These are phyloP conservation scores for Caenorhabditis afra DNA, from an alignment of 2,888 invertebrate species.

Conservation along the genomic window DNA sequence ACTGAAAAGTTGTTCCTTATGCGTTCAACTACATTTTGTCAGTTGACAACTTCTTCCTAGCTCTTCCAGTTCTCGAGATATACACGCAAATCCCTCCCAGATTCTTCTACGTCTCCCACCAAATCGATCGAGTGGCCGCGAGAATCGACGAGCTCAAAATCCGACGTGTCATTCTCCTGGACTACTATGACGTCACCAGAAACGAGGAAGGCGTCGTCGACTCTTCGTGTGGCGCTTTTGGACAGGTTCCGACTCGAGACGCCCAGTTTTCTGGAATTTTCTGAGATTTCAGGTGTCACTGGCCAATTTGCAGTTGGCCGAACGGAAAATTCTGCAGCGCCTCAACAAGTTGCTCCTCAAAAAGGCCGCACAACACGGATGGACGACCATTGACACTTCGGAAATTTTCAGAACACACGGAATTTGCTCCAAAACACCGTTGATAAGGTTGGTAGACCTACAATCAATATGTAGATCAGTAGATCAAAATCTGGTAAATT, in stretches of 20 bases:
- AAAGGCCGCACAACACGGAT: slow-evolving; percentile 63
- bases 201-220: slow-evolving; percentile 74
- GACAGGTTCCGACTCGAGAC: slow-evolving; percentile 59
- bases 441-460: slow-evolving; percentile 65
- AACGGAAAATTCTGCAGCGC: slow-evolving; percentile 62
- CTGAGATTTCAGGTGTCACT: slow-evolving; percentile 53
- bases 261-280: slow-evolving; percentile 1
- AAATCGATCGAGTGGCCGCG: slow-evolving; percentile 66
- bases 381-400: slow-evolving; percentile 69
- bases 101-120: slow-evolving; percentile 68
- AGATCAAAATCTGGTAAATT: slow-evolving; percentile 2
- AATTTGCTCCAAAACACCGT: slow-evolving; percentile 69
- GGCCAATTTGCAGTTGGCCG: slow-evolving; percentile 65
- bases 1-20: no score
- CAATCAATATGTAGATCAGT: no score
- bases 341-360: slow-evolving; percentile 66
- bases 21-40: no score
- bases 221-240: slow-evolving; percentile 69
- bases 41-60: no score
- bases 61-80: no score
- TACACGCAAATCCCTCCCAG: no score
- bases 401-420: slow-evolving; percentile 68
- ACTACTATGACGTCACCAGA: slow-evolving; percentile 74
- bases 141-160: slow-evolving; percentile 46
- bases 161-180: slow-evolving; percentile 65